phyloP scores from a whole-genome alignment of 2,888 invertebrate species.

The Bruchidius siliquastri region DNA sequence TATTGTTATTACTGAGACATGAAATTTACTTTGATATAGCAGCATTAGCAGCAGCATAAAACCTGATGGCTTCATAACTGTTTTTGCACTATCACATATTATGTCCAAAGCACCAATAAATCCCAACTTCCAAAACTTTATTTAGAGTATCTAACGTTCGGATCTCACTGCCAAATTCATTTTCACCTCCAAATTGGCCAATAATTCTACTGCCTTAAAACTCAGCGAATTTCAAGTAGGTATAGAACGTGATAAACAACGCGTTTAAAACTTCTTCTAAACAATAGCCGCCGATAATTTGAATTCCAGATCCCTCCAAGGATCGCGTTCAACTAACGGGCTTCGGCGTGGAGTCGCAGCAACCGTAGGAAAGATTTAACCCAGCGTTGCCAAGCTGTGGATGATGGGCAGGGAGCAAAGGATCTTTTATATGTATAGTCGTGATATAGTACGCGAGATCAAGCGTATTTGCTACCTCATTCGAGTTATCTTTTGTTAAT shows the following conservation, averaged over 20 bases:
- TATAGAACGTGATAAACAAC: background rate
- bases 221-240: background rate
- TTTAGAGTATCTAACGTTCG: too few species aligned
- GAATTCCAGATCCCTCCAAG: background rate
- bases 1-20: background rate
- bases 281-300: background rate
- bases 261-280: background rate
- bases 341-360: background rate
- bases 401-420: background rate
- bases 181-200: background rate
- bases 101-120: background rate
- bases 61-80: constrained; percentile 30
- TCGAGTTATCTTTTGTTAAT: too few species aligned
- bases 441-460: too few species aligned
- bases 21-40: constrained; percentile 34
- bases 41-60: constrained; percentile 30
- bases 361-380: background rate
- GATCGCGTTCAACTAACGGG: background rate
- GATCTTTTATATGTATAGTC: too few species aligned
- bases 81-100: constrained; percentile 18
- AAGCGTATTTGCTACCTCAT: too few species aligned
- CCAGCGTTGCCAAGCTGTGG: background rate
- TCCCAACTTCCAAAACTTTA: constrained; percentile 7
- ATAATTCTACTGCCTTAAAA: background rate
- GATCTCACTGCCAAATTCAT: background rate